phyloP scores from a whole-genome alignment of 2,113 vertebrate genomes.

The Saccopteryx leptura region DNA sequence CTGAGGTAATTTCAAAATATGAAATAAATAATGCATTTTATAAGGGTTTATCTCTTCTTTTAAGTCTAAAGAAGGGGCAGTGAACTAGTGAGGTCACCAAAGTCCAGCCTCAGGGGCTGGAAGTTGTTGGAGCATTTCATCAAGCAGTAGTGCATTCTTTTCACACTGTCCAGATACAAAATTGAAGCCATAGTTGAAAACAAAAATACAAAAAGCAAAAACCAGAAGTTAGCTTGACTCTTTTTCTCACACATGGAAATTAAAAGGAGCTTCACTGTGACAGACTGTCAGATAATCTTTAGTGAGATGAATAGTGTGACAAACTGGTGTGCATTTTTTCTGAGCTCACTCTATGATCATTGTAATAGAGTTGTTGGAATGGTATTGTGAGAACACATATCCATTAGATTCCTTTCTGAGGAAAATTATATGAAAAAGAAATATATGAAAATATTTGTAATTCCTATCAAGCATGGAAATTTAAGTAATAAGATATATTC shows the following conservation, averaged over 20 bases:
- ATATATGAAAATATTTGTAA: neutral
- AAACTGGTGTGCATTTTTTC: conserved; percentile 32
- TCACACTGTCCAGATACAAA: neutral
- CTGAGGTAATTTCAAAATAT: neutral
- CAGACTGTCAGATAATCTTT: conserved; percentile 16
- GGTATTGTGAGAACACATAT: neutral
- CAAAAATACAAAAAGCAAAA: neutral
- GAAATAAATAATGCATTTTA: neutral
- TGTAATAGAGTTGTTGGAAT: conserved; percentile 22
- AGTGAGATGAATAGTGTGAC: neutral
- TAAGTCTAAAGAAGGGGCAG: neutral
- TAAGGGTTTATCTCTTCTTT: neutral
- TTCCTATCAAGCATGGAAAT: neutral
- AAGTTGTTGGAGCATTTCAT: neutral
- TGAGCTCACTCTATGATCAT: neutral
- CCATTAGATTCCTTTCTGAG: neutral
- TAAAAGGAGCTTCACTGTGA: neutral
- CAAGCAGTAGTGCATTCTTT: neutral
- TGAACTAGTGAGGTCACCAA: neutral
- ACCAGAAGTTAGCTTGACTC: neutral
- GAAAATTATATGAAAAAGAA: neutral
- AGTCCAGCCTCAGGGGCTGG: neutral
- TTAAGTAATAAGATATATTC: neutral
- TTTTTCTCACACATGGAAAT: conserved; percentile 2
- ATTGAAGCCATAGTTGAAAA: conserved; percentile 55